phyloP scores from a whole-genome alignment of 2,888 invertebrate species.

The Hermaeophaga mercurialis region DNA sequence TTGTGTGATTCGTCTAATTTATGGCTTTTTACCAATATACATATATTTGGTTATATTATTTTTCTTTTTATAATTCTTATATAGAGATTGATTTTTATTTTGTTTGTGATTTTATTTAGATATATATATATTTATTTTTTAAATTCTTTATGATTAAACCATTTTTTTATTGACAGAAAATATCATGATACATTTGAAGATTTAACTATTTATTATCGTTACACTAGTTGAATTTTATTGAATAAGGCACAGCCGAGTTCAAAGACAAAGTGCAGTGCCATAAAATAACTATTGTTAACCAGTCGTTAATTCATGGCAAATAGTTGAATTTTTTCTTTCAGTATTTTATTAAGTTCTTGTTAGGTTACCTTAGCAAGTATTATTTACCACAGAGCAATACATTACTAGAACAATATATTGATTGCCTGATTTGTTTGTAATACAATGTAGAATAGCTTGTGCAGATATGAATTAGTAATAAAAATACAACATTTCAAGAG shows the following conservation, averaged over 20 bases:
- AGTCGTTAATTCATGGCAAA: too few species aligned
- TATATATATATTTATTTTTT: neutral
- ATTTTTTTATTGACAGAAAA: too few species aligned
- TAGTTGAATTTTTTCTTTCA: neutral
- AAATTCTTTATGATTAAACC: too few species aligned
- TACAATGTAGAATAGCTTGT: conserved; percentile 37
- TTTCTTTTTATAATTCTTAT: neutral
- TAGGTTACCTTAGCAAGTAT: conserved; percentile 20
- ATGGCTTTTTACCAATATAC: neutral
- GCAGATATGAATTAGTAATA: conserved; percentile 29
- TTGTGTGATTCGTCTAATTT: neutral
- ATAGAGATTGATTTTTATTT: neutral
- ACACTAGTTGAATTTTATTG: too few species aligned
- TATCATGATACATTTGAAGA: too few species aligned
- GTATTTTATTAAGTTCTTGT: neutral
- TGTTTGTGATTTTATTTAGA: neutral
- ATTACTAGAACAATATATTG: conserved; percentile 43
- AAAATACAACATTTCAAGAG: neutral
- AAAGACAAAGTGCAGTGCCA: neutral
- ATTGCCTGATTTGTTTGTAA: conserved; percentile 37
- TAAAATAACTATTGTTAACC: neutral
- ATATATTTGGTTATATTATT: neutral
- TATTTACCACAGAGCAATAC: conserved; percentile 44
- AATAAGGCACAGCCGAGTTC: too few species aligned
- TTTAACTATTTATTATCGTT: too few species aligned